phyloP scores from a whole-genome alignment of 1,140 invertebrate species.

The Orchesella cincta region DNA sequence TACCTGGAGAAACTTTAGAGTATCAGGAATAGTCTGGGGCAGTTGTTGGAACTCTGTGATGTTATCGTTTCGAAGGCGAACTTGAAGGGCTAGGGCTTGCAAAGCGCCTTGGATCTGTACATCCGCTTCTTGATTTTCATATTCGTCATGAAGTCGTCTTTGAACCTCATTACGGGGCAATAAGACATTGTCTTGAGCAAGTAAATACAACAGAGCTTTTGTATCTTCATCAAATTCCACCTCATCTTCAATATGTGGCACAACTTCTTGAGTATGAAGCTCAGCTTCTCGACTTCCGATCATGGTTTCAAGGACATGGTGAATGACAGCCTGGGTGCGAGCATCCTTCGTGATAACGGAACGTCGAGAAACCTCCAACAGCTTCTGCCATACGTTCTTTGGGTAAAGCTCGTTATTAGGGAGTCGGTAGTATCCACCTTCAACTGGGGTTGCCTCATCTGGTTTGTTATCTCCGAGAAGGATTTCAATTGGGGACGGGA shows the following conservation, averaged over 20 bases:
- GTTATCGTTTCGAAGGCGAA: neutral
- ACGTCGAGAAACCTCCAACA: neutral
- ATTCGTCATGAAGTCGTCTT: neutral
- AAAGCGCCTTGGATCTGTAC: neutral
- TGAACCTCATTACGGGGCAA: neutral
- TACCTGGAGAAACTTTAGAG: neutral
- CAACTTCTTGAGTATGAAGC: slow-evolving; percentile 7
- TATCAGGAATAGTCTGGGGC: neutral
- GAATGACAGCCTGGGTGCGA: neutral
- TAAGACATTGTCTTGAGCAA: neutral
- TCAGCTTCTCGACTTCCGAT: neutral
- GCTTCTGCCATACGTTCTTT: slow-evolving; percentile 14
- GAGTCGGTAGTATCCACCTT: neutral
- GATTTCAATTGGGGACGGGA: neutral
- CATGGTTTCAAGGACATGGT: neutral
- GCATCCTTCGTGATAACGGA: neutral
- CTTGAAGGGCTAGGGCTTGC: neutral
- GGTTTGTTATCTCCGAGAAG: slow-evolving; percentile 19
- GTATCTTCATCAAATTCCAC: neutral
- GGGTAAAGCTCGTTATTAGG: slow-evolving; percentile 22
- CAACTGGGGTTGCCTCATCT: neutral
- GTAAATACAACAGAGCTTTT: neutral
- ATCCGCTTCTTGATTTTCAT: neutral
- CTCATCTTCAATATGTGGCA: neutral
- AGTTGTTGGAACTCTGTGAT: neutral